phyloP scores from a whole-genome alignment of 2,113 vertebrate genomes.

The Mus musculus region DNA sequence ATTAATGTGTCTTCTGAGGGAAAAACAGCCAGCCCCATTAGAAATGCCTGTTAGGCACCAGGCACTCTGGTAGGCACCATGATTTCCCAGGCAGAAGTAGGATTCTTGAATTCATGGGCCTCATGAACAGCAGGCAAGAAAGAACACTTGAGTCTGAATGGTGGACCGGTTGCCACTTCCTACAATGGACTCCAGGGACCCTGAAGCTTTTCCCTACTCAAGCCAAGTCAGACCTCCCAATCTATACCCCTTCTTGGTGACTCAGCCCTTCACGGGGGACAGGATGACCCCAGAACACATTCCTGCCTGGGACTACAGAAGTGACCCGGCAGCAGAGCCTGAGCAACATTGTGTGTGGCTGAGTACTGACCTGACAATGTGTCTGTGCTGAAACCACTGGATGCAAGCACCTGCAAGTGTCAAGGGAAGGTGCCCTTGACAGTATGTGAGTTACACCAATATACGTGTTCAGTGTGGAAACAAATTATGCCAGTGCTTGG shows the following conservation, averaged over 20 bases:
- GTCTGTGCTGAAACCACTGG: no score
- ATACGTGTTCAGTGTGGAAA: not conserved
- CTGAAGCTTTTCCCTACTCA: not conserved
- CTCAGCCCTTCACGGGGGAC: not conserved
- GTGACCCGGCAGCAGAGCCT: not conserved
- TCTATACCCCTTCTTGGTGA: no score
- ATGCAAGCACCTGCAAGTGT: not conserved
- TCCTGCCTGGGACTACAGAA: rapidly evolving
- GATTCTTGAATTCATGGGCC: not conserved
- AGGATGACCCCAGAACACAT: not conserved
- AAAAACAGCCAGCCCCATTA: not conserved
- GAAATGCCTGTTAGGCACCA: not conserved
- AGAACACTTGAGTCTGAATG: not conserved
- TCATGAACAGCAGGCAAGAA: not conserved
- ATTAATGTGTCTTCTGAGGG: not conserved
- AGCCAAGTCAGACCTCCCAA: not conserved
- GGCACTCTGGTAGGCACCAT: not conserved
- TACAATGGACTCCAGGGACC: not conserved
- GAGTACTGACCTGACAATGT: no score
- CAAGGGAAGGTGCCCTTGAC: no score
- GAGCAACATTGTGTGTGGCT: not conserved
- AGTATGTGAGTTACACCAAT: no score
- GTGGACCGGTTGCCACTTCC: not conserved
- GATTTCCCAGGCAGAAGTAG: not conserved
- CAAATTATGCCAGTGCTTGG: not conserved